Conservation (phyloP, 2,797 vertebrate species). For the Siniperca obscura region DNA sequence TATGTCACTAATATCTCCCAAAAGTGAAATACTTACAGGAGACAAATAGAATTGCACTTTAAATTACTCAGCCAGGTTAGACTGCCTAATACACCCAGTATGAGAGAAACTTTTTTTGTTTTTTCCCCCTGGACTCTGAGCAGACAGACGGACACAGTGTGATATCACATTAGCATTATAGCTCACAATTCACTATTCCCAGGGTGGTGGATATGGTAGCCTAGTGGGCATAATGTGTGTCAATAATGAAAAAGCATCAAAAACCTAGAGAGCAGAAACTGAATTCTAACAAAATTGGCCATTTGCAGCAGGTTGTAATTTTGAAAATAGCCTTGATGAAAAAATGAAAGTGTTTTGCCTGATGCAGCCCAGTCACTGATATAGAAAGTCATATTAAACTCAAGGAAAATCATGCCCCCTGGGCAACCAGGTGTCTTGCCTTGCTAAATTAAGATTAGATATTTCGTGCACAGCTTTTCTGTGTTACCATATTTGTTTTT, state of each 20-base stretch:
- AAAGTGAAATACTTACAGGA: constrained; percentile 54
- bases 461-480: constrained; percentile 20
- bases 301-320: constrained; percentile 69
- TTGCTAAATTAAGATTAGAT: constrained; percentile 34
- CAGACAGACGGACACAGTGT: constrained; percentile 62
- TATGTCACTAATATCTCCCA: constrained; percentile 44
- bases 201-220: constrained; percentile 45
- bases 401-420: constrained; percentile 12
- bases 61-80: constrained; percentile 51
- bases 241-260: constrained; percentile 70
- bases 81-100: constrained; percentile 32
- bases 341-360: constrained; percentile 41
- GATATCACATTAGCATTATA: constrained; percentile 69
- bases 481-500: constrained; percentile 22
- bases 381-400: constrained; percentile 43
- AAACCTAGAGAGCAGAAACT: constrained; percentile 56
- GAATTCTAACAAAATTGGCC: constrained; percentile 62
- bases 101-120: background rate
- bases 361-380: constrained; percentile 47
- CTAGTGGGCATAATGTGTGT: constrained; percentile 65
- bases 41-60: constrained; percentile 51
- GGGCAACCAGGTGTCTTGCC: constrained; percentile 16
- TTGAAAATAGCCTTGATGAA: constrained; percentile 62
- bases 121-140: constrained; percentile 24
- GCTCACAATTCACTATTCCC: constrained; percentile 56